Conservation (phyloP, 2,113 vertebrate species). For the Ancistrus triradiatus region DNA sequence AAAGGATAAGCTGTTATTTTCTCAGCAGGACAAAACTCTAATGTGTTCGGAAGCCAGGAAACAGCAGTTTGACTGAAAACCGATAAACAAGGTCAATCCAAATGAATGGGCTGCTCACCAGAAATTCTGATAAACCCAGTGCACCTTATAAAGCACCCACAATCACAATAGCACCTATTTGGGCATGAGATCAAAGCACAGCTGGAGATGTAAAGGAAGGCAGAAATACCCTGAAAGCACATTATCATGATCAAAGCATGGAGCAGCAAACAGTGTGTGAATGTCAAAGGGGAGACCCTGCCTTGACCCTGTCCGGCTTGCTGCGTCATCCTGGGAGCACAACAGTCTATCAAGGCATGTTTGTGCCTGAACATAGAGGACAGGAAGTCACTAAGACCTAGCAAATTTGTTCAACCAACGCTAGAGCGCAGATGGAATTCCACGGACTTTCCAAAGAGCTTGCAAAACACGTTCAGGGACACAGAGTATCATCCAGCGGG, state of each 20-base stretch:
- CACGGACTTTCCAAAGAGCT: conserved; percentile 10
- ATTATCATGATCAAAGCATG: conserved; percentile 54
- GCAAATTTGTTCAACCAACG: conserved; percentile 28
- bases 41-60: conserved; percentile 7
- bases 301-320: conserved; percentile 60
- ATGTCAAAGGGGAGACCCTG: conserved; percentile 44
- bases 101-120: background rate
- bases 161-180: background rate
- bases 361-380: conserved; percentile 58
- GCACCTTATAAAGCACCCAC: conserved; percentile 1
- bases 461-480: conserved; percentile 54
- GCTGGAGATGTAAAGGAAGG: conserved; percentile 2
- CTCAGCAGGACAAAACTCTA: background rate
- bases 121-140: conserved; percentile 6
- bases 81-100: conserved; percentile 8
- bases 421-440: background rate
- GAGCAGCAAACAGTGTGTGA: conserved; percentile 24
- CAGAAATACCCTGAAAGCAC: conserved; percentile 28
- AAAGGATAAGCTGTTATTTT: conserved; percentile 21
- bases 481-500: conserved; percentile 52
- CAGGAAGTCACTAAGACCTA: conserved; percentile 58
- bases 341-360: conserved; percentile 53
- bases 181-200: conserved; percentile 17
- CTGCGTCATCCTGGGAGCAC: conserved; percentile 55
- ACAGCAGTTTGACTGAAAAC: background rate